A percentile compares a stretch with the other conserved stretches of the same genome.
Evolutionary conservation across 35 echinoderm and acorn worm genomes (phyloP).

Genomic region (Heliocidaris erythrogramma): DNA sequence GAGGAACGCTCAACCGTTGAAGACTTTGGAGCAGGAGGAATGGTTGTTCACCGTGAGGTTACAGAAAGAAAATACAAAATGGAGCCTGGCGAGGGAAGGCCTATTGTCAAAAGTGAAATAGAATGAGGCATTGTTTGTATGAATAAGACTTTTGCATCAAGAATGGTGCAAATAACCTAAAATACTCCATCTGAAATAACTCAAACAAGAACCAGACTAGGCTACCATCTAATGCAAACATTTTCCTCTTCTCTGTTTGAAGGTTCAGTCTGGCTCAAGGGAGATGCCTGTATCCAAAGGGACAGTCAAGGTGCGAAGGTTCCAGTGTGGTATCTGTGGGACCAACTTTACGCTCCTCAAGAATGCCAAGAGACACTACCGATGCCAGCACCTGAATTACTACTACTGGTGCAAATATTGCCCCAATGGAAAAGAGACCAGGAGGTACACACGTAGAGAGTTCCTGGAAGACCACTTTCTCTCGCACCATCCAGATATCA

Average conservation of each 20-base stretch:
- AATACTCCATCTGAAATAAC: not conserved
- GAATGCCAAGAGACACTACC: conserved; percentile 24
- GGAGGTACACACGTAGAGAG: conserved; percentile 19
- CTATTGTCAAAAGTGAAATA: not conserved
- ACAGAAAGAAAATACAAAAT: conserved; percentile 23
- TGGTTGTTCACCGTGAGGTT: not conserved
- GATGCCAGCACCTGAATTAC: conserved; percentile 22
- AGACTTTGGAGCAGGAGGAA: not conserved
- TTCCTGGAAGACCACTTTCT: conserved; percentile 23
- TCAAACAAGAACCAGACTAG: not conserved
- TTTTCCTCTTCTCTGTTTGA: conserved; percentile 30
- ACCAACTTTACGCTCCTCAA: conserved; percentile 26
- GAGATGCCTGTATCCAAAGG: not conserved
- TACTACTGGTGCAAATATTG: conserved; percentile 33
- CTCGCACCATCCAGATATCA: not conserved
- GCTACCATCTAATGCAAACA: not conserved
- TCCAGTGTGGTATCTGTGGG: conserved; percentile 26
- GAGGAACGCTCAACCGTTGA: not conserved
- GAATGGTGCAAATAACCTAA: not conserved
- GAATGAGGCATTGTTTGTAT: not conserved
- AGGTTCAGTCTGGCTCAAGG: not conserved
- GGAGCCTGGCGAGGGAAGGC: not conserved
- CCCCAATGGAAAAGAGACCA: not conserved
- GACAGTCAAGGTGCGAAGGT: not conserved
- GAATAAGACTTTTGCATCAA: not conserved